Conservation (phyloP, 2,888 invertebrate species). For the Sarcophaga subvicina region DNA sequence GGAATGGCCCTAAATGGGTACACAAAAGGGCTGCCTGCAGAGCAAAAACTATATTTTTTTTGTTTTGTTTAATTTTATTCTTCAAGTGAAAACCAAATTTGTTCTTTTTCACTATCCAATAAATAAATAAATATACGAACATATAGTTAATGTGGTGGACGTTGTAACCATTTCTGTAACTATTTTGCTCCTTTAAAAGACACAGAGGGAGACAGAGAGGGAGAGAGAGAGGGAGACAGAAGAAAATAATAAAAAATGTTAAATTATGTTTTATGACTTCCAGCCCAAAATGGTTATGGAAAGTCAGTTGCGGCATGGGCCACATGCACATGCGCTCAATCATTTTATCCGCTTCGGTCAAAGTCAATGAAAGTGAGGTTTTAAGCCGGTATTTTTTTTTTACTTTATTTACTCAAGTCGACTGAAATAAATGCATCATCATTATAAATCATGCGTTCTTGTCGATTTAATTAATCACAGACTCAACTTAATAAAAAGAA, state of each 20-base stretch:
- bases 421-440: slow-evolving; percentile 80
- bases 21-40: too few relatives aligned
- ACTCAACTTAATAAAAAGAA: slow-evolving; percentile 43
- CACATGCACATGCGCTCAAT: slow-evolving; percentile 32
- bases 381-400: slow-evolving; percentile 65
- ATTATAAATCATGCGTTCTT: slow-evolving; percentile 79
- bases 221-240: background rate
- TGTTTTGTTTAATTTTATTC: slow-evolving; percentile 1
- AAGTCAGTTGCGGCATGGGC: slow-evolving; percentile 61
- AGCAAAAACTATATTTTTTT: too few relatives aligned
- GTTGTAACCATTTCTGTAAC: slow-evolving; percentile 42
- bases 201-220: background rate
- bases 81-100: slow-evolving; percentile 61
- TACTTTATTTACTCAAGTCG: slow-evolving; percentile 59
- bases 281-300: slow-evolving; percentile 65
- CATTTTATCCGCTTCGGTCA: slow-evolving; percentile 53
- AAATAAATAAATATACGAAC: too few relatives aligned
- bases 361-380: slow-evolving; percentile 62
- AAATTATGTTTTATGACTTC: slow-evolving; percentile 66
- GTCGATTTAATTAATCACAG: slow-evolving; percentile 71
- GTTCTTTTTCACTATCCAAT: slow-evolving; percentile 36
- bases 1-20: too few relatives aligned
- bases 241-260: background rate
- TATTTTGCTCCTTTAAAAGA: slow-evolving; percentile 48
- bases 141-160: background rate